Percentiles rank a stretch among this genome's conserved stretches.
phyloP scores from a whole-genome alignment of 2,113 vertebrate genomes.

The Chloropsis hardwickii region DNA sequence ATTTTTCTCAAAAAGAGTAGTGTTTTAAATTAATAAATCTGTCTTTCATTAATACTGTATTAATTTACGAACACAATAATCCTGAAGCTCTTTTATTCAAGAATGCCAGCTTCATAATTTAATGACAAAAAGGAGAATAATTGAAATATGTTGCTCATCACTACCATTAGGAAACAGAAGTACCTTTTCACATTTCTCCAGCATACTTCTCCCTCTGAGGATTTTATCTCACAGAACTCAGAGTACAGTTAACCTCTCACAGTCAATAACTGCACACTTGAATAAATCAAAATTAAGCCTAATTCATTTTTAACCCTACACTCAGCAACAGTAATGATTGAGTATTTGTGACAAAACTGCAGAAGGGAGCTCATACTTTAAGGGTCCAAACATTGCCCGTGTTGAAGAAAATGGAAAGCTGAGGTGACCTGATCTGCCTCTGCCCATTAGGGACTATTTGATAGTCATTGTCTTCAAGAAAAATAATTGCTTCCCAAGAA shows the following conservation, averaged over 20 bases:
- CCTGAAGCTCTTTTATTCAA: neutral
- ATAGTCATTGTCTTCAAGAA: constrained; percentile 71
- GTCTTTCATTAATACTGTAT: neutral
- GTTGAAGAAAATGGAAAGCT: constrained; percentile 60
- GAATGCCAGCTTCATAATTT: neutral
- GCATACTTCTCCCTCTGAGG: neutral
- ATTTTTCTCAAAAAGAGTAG: neutral
- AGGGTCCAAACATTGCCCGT: constrained; percentile 11
- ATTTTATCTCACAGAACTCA: neutral
- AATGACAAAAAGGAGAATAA: neutral
- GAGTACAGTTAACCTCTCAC: constrained; percentile 21
- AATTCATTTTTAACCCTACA: constrained; percentile 48
- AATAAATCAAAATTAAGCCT: constrained; percentile 43
- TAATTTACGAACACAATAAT: neutral
- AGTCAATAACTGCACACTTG: neutral
- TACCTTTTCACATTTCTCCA: neutral
- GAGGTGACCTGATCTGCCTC: constrained; percentile 70
- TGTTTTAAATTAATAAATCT: constrained; percentile 21
- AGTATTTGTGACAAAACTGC: constrained; percentile 49
- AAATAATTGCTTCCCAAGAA: constrained; percentile 77
- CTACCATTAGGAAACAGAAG: neutral
- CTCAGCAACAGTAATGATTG: constrained; percentile 29
- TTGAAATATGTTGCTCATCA: neutral
- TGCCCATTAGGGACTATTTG: constrained; percentile 67
- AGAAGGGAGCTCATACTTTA: constrained; percentile 18